Conservation (phyloP, 1,140 invertebrate species). For the Drosophila funebris region DNA sequence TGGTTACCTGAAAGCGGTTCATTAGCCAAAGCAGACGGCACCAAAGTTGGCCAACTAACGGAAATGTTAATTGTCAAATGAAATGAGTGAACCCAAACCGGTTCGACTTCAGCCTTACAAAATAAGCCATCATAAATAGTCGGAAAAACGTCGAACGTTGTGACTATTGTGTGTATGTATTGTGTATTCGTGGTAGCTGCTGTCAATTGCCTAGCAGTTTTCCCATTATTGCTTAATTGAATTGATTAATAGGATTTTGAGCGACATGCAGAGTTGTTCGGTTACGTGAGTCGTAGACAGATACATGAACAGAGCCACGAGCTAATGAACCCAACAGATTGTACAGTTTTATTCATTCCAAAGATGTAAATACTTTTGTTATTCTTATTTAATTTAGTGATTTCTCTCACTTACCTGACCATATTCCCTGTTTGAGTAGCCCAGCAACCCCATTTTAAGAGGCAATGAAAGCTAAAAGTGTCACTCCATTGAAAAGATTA, state of each 20-base stretch:
- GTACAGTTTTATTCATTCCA: conserved; percentile 22
- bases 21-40: conserved; percentile 80
- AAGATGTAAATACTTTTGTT: not conserved
- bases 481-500: conserved; percentile 17
- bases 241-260: conserved; percentile 81
- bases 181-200: conserved; percentile 6
- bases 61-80: conserved; percentile 81
- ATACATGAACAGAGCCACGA: not conserved
- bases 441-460: not conserved
- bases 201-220: conserved; percentile 72
- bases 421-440: not conserved
- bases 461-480: conserved; percentile 27
- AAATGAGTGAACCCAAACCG: conserved; percentile 64
- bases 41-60: conserved; percentile 81
- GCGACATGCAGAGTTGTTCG: conserved; percentile 67
- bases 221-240: conserved; percentile 79
- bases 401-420: conserved; percentile 5
- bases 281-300: conserved; percentile 57
- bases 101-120: conserved; percentile 62
- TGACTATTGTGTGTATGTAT: conserved; percentile 52
- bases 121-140: conserved; percentile 80
- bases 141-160: conserved; percentile 58
- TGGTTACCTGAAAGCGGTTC: conserved; percentile 54
- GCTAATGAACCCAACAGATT: conserved; percentile 66
- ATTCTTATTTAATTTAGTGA: conserved; percentile 26